Percentiles rank a stretch among this genome's conserved stretches.
These are phyloP conservation scores for Drosophila multiciliata DNA, from an alignment of 2,888 invertebrate genomes.

Conservation along the genomic window DNA sequence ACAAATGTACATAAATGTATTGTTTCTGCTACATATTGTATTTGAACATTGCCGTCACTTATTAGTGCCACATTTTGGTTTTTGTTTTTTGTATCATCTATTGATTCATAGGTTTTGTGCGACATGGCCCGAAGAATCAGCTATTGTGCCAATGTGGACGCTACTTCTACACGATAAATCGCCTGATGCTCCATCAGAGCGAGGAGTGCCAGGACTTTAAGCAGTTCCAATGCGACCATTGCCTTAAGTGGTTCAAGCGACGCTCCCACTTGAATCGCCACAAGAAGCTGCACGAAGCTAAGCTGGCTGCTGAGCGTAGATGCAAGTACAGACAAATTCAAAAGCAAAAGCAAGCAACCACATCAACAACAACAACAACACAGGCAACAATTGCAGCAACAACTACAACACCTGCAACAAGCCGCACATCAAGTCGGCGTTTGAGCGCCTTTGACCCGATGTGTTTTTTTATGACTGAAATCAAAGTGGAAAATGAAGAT, in stretches of 20 bases:
- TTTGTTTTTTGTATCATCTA: constrained; percentile 36
- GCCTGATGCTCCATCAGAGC: constrained; percentile 77
- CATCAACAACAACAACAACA: constrained; percentile 1
- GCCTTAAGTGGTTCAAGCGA: constrained; percentile 81
- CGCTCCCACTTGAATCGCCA: constrained; percentile 83
- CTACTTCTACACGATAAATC: constrained; percentile 77
- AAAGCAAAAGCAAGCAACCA: constrained; percentile 16
- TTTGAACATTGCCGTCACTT: constrained; percentile 14
- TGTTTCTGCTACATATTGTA: constrained; percentile 1
- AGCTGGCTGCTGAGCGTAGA: constrained; percentile 59
- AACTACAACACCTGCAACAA: background rate
- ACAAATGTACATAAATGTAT: background rate
- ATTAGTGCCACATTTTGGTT: constrained; percentile 24
- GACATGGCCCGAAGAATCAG: constrained; percentile 64
- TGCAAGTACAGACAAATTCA: constrained; percentile 31
- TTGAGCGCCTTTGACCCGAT: constrained; percentile 47
- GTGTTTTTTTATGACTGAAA: constrained; percentile 50
- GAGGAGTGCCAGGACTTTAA: constrained; percentile 80
- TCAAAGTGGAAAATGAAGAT: constrained; percentile 62
- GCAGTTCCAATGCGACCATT: constrained; percentile 77
- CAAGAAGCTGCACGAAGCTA: constrained; percentile 77
- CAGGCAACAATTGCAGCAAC: background rate
- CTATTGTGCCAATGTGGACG: constrained; percentile 85
- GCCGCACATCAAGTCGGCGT: constrained; percentile 17
- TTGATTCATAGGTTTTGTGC: constrained; percentile 42